Evolutionary conservation across 2,797 vertebrate genomes (phyloP).

Genomic region (Coccyzus lansbergi): DNA sequence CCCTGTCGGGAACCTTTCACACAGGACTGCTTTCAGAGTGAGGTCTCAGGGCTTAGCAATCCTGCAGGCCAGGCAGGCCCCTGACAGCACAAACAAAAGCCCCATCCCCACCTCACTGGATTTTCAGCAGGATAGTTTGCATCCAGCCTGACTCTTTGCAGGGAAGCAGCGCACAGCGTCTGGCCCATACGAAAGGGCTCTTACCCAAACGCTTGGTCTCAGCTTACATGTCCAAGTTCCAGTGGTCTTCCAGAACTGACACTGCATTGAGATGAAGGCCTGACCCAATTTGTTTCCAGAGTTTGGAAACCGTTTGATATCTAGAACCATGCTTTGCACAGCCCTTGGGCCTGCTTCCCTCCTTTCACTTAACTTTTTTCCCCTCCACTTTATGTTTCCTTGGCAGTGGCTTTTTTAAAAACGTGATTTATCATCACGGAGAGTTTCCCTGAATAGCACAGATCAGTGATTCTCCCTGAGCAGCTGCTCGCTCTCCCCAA

Average conservation of each 20-base stretch:
- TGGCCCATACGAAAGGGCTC: not conserved
- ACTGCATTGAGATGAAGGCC: not conserved
- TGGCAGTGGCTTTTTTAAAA: not conserved
- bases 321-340: not conserved
- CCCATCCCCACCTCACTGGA: rapidly evolving
- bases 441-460: not conserved
- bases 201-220: not conserved
- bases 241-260: not conserved
- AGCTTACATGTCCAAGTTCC: not conserved
- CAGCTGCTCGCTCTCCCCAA: not conserved
- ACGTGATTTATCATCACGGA: not conserved
- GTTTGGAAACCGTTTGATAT: not conserved
- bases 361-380: not conserved
- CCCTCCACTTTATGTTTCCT: not conserved
- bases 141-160: not conserved
- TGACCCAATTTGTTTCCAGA: not conserved
- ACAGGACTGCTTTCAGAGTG: not conserved
- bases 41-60: not conserved
- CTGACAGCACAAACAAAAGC: not conserved
- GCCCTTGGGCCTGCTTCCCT: not conserved
- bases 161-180: not conserved
- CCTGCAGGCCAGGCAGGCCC: not conserved
- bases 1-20: not conserved
- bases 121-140: not conserved
- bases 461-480: not conserved